Percentiles rank a stretch among this genome's conserved stretches.
These are phyloP conservation scores for Drosophila falleni DNA, from an alignment of 2,888 invertebrate species.

Conservation along the genomic window DNA sequence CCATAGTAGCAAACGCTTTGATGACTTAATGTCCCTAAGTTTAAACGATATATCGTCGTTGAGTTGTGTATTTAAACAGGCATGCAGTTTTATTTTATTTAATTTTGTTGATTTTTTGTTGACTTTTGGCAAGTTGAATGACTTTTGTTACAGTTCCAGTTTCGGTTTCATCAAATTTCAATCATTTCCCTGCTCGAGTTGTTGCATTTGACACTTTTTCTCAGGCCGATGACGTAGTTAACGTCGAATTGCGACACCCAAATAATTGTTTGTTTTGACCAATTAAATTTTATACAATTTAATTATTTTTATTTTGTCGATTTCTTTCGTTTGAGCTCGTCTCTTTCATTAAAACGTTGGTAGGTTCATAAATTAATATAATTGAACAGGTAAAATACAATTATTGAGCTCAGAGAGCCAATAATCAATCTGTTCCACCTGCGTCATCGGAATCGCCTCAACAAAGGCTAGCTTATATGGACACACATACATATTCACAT, in stretches of 20 bases:
- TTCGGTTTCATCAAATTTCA: constrained; percentile 33
- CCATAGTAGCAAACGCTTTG: neutral
- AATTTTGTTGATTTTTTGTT: constrained; percentile 13
- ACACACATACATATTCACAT: constrained; percentile 8
- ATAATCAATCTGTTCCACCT: constrained; percentile 52
- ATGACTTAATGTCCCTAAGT: neutral
- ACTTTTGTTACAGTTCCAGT: constrained; percentile 69
- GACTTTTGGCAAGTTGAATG: constrained; percentile 61
- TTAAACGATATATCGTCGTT: constrained; percentile 1
- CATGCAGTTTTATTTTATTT: constrained; percentile 19
- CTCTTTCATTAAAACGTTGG: constrained; percentile 35
- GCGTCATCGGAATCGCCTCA: constrained; percentile 49
- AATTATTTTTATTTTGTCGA: constrained; percentile 1
- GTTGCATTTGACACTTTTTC: constrained; percentile 45
- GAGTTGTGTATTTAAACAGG: constrained; percentile 21
- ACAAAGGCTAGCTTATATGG: constrained; percentile 20
- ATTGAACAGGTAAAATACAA: constrained; percentile 27
- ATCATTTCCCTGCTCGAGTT: constrained; percentile 2
- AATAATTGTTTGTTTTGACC: constrained; percentile 14
- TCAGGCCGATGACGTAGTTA: constrained; percentile 41
- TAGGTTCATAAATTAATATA: constrained; percentile 30
- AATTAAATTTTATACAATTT: constrained; percentile 10
- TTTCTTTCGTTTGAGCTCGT: neutral
- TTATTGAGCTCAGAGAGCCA: constrained; percentile 10
- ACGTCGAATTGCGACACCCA: neutral